Base-by-base conservation (phyloP, 2,113 vertebrate species). In the Amblyornis subalaris region DNA sequence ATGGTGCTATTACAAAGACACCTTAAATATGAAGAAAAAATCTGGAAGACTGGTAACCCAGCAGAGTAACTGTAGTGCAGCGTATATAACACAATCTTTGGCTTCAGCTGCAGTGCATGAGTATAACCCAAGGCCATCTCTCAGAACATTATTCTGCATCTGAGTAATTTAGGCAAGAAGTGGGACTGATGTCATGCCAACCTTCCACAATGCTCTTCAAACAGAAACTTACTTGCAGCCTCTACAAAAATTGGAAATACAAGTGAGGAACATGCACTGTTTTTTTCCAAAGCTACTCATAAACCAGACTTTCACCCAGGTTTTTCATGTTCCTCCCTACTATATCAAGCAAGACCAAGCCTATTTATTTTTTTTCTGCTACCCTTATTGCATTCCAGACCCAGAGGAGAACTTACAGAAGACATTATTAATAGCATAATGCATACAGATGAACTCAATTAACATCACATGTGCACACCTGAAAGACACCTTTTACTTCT, bases 71-170 rank as follows among this genome's bases (percentile, higher is more conserved):
- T 31, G 42, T 23, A 45, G 35, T 28, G 33, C 29, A 58, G 55
- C 13, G 17, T 61, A 18, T n/a, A 4, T 4, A 58, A 10, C 3
- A 17, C 0, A 15, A 4, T 20, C 45, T 85, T 70, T 0, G 1
- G 18, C 45, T 76, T 87, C 38, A 82, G 57, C n/a, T 53, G 24
- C 31, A 73, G 4, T 2, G 6, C 25, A 15, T 17, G 12, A 67
- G 28, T 38, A 79, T 64, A 87, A 90, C 42, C 75, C 9, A 9
- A 69, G 54, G 53, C 33, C 20, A 29, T 15, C 2, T 6, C 38
- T 83, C 54, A 73, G 54, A 89, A 53, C 19, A 31, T 10, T 23
- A 40, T 88, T 65, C 53, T 65, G 22, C 45, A 62, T 28, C 47
- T 65, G 24, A 60, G 51, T 75, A 28, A 58, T 22, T 66, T 24